A percentile compares a stretch with the other conserved stretches of the same genome.
phyloP scores from a whole-genome alignment of 2,797 vertebrate species.

The Anguilla anguilla region DNA sequence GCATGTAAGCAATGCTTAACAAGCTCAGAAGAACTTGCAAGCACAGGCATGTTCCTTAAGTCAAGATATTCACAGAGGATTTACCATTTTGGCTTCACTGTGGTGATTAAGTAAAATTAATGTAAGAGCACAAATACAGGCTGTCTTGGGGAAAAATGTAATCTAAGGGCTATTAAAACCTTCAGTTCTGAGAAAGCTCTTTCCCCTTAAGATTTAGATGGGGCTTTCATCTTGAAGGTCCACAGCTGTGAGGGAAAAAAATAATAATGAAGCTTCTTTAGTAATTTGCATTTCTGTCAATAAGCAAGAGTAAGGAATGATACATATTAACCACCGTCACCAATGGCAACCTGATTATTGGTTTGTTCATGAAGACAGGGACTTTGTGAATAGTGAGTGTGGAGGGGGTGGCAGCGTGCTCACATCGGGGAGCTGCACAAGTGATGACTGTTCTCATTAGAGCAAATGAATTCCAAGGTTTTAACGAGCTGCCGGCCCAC shows the following conservation, averaged over 20 bases:
- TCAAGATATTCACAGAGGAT: neutral
- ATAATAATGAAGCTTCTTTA: conserved; percentile 31
- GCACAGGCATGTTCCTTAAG: neutral
- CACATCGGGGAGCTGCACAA: neutral
- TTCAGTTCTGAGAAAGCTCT: conserved; percentile 3
- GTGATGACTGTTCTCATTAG: conserved; percentile 18
- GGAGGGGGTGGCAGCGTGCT: neutral
- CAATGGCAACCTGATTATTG: conserved; percentile 38
- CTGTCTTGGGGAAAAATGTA: neutral
- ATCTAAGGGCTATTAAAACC: conserved; percentile 4
- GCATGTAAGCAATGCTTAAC: conserved; percentile 5
- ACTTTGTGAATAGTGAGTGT: neutral
- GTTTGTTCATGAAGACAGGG: conserved; percentile 8
- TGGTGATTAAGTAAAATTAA: neutral
- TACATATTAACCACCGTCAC: conserved; percentile 34
- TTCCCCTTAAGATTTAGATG: conserved; percentile 16
- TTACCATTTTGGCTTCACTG: neutral
- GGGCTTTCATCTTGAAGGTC: conserved; percentile 30
- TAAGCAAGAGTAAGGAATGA: conserved; percentile 16
- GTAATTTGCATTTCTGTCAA: conserved; percentile 44
- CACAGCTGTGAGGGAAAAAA: conserved; percentile 29
- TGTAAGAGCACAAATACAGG: neutral
- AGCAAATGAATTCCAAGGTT: conserved; percentile 3
- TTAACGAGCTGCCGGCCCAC: conserved; percentile 8
- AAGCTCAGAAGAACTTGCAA: neutral